These are phyloP conservation scores for Amphimallon solstitiale DNA, from an alignment of 2,888 invertebrate species.

Conservation along the genomic window DNA sequence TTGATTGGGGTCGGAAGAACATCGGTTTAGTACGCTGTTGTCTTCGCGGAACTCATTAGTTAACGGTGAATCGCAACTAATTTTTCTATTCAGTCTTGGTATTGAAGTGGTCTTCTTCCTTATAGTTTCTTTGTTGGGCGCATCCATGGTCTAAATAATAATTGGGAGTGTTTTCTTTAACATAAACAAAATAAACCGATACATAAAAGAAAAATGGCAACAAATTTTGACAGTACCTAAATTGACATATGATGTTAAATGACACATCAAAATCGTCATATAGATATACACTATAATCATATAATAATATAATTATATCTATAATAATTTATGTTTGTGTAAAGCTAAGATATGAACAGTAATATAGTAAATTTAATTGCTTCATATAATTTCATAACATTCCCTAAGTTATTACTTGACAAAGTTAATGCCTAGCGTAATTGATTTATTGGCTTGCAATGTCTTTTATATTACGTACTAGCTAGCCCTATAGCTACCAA, in stretches of 20 bases:
- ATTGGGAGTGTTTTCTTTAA: neutral
- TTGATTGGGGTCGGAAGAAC: conserved; percentile 13
- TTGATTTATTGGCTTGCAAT: no score
- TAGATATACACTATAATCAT: no score
- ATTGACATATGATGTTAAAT: neutral
- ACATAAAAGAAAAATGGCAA: neutral
- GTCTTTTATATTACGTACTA: no score
- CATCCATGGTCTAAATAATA: neutral
- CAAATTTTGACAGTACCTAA: conserved; percentile 35
- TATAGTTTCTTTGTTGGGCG: neutral
- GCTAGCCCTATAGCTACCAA: no score
- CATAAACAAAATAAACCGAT: neutral
- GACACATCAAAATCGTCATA: neutral
- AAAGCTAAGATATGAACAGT: no score
- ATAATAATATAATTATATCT: no score
- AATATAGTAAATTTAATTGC: no score
- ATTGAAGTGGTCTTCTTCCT: conserved; percentile 16
- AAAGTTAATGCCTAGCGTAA: no score
- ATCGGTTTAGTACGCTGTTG: neutral
- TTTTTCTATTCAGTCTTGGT: conserved; percentile 25
- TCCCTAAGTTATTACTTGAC: no score
- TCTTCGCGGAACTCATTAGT: neutral
- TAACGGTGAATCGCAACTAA: conserved; percentile 2
- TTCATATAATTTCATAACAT: no score
- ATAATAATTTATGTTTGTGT: no score